phyloP scores from a whole-genome alignment of 2,113 vertebrate genomes.

The Sialia sialis region DNA sequence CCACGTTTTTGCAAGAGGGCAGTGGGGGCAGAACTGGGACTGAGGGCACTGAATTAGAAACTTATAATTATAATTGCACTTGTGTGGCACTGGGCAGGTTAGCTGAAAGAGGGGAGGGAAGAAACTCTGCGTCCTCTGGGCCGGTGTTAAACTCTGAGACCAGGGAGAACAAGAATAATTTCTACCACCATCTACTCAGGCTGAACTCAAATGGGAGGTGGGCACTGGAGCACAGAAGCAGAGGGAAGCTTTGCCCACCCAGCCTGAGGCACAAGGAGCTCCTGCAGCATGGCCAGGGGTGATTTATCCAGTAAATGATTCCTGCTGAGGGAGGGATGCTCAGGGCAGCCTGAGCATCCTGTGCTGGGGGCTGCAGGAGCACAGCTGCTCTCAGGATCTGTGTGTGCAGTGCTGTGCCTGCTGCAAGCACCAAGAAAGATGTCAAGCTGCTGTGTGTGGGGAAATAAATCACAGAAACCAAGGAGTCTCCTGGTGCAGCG shows the following conservation, averaged over 20 bases:
- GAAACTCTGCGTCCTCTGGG: background rate
- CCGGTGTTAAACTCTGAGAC: background rate
- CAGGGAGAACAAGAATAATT: background rate
- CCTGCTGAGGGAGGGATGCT: background rate
- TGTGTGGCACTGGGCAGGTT: background rate
- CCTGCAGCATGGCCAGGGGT: background rate
- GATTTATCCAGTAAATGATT: background rate
- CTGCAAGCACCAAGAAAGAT: background rate
- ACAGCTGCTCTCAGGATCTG: background rate
- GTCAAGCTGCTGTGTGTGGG: background rate
- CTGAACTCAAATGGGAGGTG: background rate
- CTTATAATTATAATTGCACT: rapidly evolving
- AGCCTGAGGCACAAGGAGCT: background rate
- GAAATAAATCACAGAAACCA: background rate
- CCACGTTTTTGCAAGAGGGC: background rate
- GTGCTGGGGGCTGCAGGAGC: background rate
- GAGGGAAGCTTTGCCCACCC: background rate
- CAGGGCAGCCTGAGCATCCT: background rate
- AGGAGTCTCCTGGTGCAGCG: background rate
- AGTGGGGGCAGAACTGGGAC: background rate
- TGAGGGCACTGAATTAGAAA: background rate
- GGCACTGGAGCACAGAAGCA: rapidly evolving
- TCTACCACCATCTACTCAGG: background rate
- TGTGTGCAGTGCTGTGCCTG: background rate
- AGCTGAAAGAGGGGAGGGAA: background rate